Conservation (phyloP, 2,113 vertebrate genomes). For the Gobiocypris rarus region DNA sequence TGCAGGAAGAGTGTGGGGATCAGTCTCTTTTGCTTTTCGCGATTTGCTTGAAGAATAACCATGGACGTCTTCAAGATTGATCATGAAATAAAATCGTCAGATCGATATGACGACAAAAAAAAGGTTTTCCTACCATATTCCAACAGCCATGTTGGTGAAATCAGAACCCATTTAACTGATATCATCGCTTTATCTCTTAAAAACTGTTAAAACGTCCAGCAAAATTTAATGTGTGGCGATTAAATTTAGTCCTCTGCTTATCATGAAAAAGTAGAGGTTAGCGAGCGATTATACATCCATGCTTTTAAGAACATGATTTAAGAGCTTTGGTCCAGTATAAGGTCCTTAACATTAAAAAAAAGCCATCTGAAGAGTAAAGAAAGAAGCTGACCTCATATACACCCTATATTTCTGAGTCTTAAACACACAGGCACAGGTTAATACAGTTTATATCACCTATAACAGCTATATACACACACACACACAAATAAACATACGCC, state of each 20-base stretch:
- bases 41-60: no score
- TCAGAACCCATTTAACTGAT: background rate
- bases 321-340: constrained; percentile 72
- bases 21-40: no score
- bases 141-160: background rate
- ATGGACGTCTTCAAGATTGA: no score
- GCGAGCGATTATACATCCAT: constrained; percentile 32
- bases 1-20: no score
- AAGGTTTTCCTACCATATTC: background rate
- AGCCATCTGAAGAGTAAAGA: constrained; percentile 76
- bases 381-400: constrained; percentile 64
- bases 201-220: background rate
- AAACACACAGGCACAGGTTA: constrained; percentile 74
- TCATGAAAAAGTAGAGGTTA: constrained; percentile 40
- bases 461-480: constrained; percentile 39
- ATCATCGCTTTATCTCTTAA: background rate
- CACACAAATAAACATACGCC: constrained; percentile 12
- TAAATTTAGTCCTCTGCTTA: constrained; percentile 8
- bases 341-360: constrained; percentile 77
- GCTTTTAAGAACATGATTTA: constrained; percentile 74
- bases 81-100: no score
- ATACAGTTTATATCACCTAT: constrained; percentile 69
- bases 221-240: background rate
- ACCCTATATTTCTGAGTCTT: constrained; percentile 74
- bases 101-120: background rate